Evolutionary conservation across 2,113 vertebrate species (phyloP).

Genomic region (Fukomys damarensis): DNA sequence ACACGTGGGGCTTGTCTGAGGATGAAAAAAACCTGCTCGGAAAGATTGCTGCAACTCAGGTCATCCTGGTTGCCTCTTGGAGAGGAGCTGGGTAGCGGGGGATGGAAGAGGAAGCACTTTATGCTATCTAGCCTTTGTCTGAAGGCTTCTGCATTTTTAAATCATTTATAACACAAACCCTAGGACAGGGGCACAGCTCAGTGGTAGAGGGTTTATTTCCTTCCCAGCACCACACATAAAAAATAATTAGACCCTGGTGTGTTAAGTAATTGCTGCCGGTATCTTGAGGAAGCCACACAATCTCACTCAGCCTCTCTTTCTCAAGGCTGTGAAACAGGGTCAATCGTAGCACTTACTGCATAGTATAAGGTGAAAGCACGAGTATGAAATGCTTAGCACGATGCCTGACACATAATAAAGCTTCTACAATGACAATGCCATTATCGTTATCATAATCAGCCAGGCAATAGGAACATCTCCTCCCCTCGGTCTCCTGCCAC

Average conservation of each 20-base stretch:
- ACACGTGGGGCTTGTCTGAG: not conserved
- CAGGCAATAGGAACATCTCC: not conserved
- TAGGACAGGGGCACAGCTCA: not conserved
- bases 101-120: not conserved
- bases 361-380: not conserved
- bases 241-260: not conserved
- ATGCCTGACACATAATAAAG: not conserved
- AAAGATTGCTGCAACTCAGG: not conserved
- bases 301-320: not conserved
- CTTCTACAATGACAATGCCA: not conserved
- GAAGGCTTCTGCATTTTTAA: not conserved
- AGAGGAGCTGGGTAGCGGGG: not conserved
- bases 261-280: conserved; percentile 13
- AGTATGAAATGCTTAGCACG: not conserved
- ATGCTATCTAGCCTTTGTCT: not conserved
- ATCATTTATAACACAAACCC: not conserved
- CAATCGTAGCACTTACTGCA: not conserved
- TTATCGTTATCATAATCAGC: not conserved
- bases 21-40: not conserved
- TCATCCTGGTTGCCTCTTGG: not conserved
- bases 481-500: not conserved
- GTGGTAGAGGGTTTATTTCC: not conserved
- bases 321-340: not conserved
- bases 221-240: not conserved
- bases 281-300: not conserved